Evolutionary conservation across 64 coral and sea anemone genomes (phyloP).

Genomic region (Porites australiensis): DNA sequence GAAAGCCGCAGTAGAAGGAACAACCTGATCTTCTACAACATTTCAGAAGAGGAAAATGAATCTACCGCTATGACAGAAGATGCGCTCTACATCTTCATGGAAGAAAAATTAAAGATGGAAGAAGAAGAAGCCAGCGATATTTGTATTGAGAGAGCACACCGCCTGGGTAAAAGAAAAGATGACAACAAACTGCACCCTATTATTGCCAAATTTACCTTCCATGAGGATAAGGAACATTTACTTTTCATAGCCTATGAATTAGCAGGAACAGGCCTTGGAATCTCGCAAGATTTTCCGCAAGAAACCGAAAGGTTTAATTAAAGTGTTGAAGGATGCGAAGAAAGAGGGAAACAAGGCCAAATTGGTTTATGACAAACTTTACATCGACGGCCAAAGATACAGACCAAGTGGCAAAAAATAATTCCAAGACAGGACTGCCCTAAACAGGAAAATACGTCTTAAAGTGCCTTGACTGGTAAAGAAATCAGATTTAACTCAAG

Average conservation of each 20-base stretch:
- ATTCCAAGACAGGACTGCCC: neutral
- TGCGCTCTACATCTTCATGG: neutral
- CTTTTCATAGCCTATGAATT: neutral
- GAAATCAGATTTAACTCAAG: neutral
- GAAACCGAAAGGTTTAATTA: neutral
- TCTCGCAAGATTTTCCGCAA: neutral
- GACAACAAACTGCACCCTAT: neutral
- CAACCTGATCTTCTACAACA: neutral
- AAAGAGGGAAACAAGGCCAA: neutral
- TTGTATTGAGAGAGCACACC: neutral
- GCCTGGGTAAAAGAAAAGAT: neutral
- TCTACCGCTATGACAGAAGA: neutral
- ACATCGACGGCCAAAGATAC: neutral
- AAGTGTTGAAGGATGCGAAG: neutral
- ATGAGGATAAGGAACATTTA: no score
- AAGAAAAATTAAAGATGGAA: neutral
- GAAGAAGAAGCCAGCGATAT: constrained; percentile 14
- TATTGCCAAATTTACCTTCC: neutral
- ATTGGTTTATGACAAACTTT: neutral
- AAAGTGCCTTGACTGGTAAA: constrained; percentile 2
- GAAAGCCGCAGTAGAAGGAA: neutral
- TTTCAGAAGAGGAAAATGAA: neutral
- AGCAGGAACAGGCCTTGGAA: neutral
- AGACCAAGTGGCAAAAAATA: neutral
- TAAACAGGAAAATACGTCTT: neutral